Base-by-base conservation (phyloP, 2,113 vertebrate genomes). In the Pogona vitticeps region DNA sequence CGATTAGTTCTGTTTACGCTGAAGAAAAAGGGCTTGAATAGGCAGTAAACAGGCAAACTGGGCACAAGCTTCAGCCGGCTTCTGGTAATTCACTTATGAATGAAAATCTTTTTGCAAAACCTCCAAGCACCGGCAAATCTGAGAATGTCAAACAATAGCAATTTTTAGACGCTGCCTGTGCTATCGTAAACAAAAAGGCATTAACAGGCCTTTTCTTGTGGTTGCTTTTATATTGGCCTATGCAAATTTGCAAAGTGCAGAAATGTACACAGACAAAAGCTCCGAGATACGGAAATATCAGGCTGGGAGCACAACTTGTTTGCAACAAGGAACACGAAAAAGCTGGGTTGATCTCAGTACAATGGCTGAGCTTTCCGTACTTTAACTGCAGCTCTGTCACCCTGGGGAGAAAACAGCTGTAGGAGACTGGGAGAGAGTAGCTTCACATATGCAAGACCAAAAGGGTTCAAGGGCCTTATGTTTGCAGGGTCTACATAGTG, bases 1-100 rank as follows among this genome's bases (percentile, higher is more conserved):
- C 31, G 88, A 93, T 94, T 94, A 87, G 89, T 91, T 88, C 20
- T 93, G 94, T 93, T 95, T 94, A 94, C 52, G 56, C 75, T 88
- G 92, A 59, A 31, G 56, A 77, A 0, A 65, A 75, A 71, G 77
- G 85, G 56, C 88, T 78, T 84, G 68, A 68, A 71, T n/a, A 68
- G 88, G 67, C 61, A 88, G 88, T 73, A 76, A 91, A 92, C 78
- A 76, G 88, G 38, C 83, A 84, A 89, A 90, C 17, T 0, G 88
- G 56, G 80, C 76, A 71, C 7, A 91, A 82, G 20, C 15, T 6
- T 46, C 9, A 42, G 72, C 2, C 56, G 84, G 71, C 88, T 90
- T 86, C 92, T 71, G 82, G 85, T 89, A 80, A 86, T 77, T 86
- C 56, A 28, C 40, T 84, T 81, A 40, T 40, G 93, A 88, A 72